Evolutionary conservation across 2,888 invertebrate genomes (phyloP).

Genomic region (Tenthredo scrophulariae): DNA sequence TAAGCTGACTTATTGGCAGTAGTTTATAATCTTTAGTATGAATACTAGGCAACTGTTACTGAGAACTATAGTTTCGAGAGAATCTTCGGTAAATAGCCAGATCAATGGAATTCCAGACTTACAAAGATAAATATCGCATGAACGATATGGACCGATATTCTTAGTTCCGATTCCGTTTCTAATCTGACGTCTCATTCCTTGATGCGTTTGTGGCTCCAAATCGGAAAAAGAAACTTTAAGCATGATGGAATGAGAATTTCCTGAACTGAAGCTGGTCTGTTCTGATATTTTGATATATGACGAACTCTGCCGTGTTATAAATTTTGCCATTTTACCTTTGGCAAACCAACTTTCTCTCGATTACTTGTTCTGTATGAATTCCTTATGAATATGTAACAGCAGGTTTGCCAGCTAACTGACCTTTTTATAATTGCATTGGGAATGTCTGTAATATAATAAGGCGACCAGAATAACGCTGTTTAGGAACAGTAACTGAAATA

Average conservation of each 20-base stretch:
- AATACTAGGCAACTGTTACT: not conserved
- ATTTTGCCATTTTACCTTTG: not conserved
- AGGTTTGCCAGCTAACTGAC: not conserved
- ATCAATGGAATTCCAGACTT: not conserved
- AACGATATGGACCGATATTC: conserved; percentile 41
- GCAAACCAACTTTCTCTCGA: not conserved
- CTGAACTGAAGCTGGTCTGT: not conserved
- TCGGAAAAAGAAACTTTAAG: not conserved
- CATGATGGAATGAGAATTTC: not conserved
- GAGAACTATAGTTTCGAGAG: not conserved
- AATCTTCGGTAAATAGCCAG: not conserved
- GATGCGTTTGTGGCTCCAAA: not conserved
- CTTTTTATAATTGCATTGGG: not conserved
- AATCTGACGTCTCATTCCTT: not conserved
- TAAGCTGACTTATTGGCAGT: conserved; percentile 20
- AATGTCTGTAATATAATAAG: not conserved
- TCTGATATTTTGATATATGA: not conserved
- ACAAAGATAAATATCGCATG: conserved; percentile 5
- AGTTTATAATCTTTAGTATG: not conserved
- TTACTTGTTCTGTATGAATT: not conserved
- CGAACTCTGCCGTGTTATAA: not conserved
- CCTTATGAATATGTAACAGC: not conserved
- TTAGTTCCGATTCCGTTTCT: conserved; percentile 13
- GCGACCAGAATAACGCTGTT: not conserved
- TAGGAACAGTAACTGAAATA: not conserved